phyloP scores from a whole-genome alignment of 2,113 vertebrate species.

The Protobothrops flavoviridis region DNA sequence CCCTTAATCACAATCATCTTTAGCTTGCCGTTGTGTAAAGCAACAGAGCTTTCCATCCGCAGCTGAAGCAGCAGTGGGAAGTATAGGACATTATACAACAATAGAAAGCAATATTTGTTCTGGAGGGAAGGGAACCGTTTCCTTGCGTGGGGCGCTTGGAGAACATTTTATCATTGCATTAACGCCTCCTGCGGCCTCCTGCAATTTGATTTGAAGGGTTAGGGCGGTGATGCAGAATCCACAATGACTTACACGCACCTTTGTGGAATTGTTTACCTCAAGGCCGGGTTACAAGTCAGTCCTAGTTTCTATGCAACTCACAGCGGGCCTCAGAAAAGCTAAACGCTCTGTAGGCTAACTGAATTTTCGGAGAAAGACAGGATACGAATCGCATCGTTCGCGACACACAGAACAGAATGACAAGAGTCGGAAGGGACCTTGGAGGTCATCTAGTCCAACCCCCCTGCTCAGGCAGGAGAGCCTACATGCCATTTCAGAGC shows the following conservation, averaged over 20 bases:
- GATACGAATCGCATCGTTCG: too few species aligned
- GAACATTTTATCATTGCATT: neutral
- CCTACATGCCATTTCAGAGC: too few species aligned
- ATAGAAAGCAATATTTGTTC: neutral
- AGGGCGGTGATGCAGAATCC: neutral
- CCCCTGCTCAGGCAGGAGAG: too few species aligned
- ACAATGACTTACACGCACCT: neutral
- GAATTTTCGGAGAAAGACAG: too few species aligned
- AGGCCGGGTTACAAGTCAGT: neutral
- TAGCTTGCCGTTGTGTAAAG: neutral
- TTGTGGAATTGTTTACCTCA: neutral
- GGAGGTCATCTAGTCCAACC: too few species aligned
- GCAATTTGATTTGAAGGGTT: neutral
- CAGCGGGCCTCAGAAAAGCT: neutral
- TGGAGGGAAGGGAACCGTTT: neutral
- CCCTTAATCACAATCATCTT: neutral
- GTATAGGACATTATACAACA: neutral
- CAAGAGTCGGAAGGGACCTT: too few species aligned
- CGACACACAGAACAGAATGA: too few species aligned
- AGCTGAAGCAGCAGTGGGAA: neutral
- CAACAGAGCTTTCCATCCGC: neutral
- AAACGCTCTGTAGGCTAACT: too few species aligned
- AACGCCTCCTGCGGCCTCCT: neutral
- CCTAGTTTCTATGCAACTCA: slow-evolving; percentile 33
- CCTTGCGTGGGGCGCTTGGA: neutral